A percentile compares a stretch with the other conserved stretches of the same genome.
phyloP scores from a whole-genome alignment of 2,797 vertebrate genomes.

The Lateolabrax maculatus region DNA sequence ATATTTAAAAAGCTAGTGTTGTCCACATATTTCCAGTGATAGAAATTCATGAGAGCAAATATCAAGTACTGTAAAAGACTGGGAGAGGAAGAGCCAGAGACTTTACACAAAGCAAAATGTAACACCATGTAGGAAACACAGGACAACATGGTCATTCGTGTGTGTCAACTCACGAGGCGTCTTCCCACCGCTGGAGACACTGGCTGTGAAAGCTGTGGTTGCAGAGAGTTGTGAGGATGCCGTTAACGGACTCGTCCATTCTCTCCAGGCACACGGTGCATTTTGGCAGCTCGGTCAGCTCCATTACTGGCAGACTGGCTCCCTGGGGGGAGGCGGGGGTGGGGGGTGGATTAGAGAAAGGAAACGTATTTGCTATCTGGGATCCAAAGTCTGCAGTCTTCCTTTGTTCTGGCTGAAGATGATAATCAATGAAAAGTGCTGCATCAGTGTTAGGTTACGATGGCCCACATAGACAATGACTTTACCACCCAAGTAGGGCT shows the following conservation, averaged over 20 bases:
- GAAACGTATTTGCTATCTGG: too few relatives aligned
- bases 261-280: conserved; percentile 98
- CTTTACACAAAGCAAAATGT: not conserved
- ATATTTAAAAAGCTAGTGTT: too few relatives aligned
- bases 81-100: not conserved
- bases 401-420: too few relatives aligned
- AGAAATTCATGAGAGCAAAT: not conserved
- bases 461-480: not conserved
- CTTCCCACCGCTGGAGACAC: conserved; percentile 98
- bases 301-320: conserved; percentile 98
- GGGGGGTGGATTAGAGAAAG: not conserved
- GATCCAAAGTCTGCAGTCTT: too few relatives aligned
- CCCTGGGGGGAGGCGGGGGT: conserved; percentile 81
- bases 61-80: not conserved
- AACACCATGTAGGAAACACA: not conserved
- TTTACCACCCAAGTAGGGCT: not conserved
- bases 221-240: conserved; percentile 95
- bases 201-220: conserved; percentile 99
- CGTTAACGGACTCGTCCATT: conserved; percentile 98
- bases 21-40: not conserved
- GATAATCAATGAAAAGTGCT: not conserved
- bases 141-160: not conserved
- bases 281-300: conserved; percentile 96
- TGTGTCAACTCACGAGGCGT: conserved; percentile 92
- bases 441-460: not conserved